Evolutionary conservation across 2,113 vertebrate species (phyloP).

Genomic region (Rana temporaria): DNA sequence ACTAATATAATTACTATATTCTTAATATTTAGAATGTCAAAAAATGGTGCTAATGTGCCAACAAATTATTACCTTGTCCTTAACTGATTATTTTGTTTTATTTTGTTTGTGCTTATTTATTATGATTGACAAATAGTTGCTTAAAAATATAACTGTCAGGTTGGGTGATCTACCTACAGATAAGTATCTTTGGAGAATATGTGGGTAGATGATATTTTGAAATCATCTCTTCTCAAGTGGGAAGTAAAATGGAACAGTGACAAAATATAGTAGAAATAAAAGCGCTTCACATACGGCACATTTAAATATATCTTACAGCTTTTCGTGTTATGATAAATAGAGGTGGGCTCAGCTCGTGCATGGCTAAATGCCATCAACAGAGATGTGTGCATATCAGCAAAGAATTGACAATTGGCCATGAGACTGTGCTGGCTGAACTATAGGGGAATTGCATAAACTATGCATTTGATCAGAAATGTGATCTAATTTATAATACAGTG

Average conservation of each 20-base stretch:
- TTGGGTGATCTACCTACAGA: conserved; percentile 53
- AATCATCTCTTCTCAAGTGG: conserved; percentile 51
- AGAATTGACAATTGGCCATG: conserved; percentile 31
- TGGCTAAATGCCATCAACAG: conserved; percentile 49
- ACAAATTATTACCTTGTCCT: conserved; percentile 1
- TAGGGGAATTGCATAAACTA: neutral
- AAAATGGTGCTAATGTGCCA: conserved; percentile 3
- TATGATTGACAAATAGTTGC: conserved; percentile 40
- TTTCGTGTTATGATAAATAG: conserved; percentile 55
- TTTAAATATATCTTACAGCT: conserved; percentile 53
- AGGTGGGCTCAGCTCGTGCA: conserved; percentile 53
- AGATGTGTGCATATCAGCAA: conserved; percentile 34
- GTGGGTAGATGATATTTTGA: conserved; percentile 52
- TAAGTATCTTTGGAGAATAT: conserved; percentile 53
- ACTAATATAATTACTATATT: neutral
- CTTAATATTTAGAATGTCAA: neutral
- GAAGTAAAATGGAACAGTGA: conserved; percentile 51
- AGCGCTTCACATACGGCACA: conserved; percentile 46
- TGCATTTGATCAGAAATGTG: neutral
- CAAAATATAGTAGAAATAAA: conserved; percentile 53
- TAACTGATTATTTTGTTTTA: conserved; percentile 29
- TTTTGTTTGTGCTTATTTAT: conserved; percentile 43
- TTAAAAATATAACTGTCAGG: conserved; percentile 50
- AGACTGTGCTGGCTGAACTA: conserved; percentile 40
- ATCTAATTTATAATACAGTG: no score